Evolutionary conservation across 2,113 vertebrate species (phyloP), one percentile per base, ranked within the genome.

Genomic region (Psephotus haematonotus): DNA sequence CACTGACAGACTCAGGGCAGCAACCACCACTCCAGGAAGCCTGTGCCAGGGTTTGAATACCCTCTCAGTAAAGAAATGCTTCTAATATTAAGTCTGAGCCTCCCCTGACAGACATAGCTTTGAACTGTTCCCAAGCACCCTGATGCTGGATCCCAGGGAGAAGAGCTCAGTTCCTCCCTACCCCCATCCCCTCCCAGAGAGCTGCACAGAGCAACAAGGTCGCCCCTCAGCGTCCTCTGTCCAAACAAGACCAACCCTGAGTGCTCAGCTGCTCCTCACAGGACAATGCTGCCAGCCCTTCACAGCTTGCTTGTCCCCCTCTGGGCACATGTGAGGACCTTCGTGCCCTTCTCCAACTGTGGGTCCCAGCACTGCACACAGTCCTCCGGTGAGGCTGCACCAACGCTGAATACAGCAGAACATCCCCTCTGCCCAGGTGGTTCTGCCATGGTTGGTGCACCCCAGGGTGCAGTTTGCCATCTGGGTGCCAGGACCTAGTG

Each of bases 1-100:
- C 19, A 55, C 0, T 0, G 9, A 64, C 13, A 13, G 63, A 22
- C 33, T 27, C 18, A 6, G 31, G 24, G 19, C 35, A 64, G 8
- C 3, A 1, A 47, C 19, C 41, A 17, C 15, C 50, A 37, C 39
- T 39, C 43, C 43, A 44, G 41, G 33, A 49, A 37, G 60, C 31
- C 46, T 49, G 53, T 19, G 13, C 28, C 12, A 43, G 25, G 25
- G 29, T 17, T 13, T 29, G 44, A 50, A 50, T 25, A 53, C 29
- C 37, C 43, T 77, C 43, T 35, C 0, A 0, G 50, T 11, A 27
- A 18, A 49, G 44, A 90, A 90, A 71, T 8, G 24, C 7, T 75
- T 50, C 47, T 57, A 49, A 3, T 25, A 44, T 17, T 22, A 22
- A 41, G 63, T 5, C 49, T 33, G 43, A 76, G 11, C 37, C 13